Base-by-base conservation (phyloP, 1,140 invertebrate genomes). In the Matsumurasca onukii region DNA sequence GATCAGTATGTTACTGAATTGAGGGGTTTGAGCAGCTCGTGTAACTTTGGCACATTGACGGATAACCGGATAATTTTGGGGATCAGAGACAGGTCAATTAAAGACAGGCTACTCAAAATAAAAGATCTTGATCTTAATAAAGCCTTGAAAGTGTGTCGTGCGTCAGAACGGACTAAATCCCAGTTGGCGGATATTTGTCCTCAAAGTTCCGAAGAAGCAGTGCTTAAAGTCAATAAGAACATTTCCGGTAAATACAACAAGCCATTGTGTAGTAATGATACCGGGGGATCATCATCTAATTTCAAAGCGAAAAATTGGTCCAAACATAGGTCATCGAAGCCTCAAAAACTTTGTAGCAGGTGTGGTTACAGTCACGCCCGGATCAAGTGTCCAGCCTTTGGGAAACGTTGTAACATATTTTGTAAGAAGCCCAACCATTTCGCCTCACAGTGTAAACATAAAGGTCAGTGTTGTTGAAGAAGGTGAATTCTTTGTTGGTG, bases 381-480 rank as follows among this genome's bases (percentile, higher is more conserved):
- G 49, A 20, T 12, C n/a, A 51, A 51, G 49, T 51, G 49, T n/a
- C 49, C 49, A 51, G 49, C 49, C n/a, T 51, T 9, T 51, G 49
- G 49, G n/a, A 51, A 51, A 20, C 49, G 49, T 20, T 51, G 49
- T 22, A 51, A 9, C 24, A 51, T n/a, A n/a, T n/a, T 20, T 17
- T 51, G 49, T n/a, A 9, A 3, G 3, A 51, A n/a, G 24, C n/a
- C 24, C 5, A 51, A n/a, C n/a, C n/a, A n/a, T n/a, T n/a, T n/a
- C n/a, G n/a, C n/a, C n/a, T n/a, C n/a, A n/a, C n/a, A n/a, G n/a
- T n/a, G n/a, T n/a, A n/a, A n/a, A n/a, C n/a, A n/a, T n/a, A n/a
- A n/a, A n/a, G n/a, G n/a, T n/a, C n/a, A n/a, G n/a, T n/a, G n/a
- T n/a, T n/a, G n/a, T n/a, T n/a, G n/a, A n/a, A n/a, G n/a, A n/a